Evolutionary conservation across 2,888 invertebrate species (phyloP).

Genomic region (Trilocha varians): DNA sequence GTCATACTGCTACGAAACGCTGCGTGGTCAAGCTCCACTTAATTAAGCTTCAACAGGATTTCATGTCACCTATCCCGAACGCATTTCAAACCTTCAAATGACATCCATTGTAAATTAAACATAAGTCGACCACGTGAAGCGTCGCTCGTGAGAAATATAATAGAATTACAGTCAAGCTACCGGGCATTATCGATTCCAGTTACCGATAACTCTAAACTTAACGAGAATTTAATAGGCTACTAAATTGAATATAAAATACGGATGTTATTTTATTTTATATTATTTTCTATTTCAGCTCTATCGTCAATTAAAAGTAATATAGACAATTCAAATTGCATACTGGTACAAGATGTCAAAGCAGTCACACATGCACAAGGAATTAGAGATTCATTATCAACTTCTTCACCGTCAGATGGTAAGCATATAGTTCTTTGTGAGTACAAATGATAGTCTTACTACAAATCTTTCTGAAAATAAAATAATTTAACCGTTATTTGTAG

Average conservation of each 20-base stretch:
- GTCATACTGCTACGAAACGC: conserved; percentile 61
- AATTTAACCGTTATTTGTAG: conserved; percentile 49
- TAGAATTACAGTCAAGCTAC: conserved; percentile 52
- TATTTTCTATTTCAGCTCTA: conserved; percentile 79
- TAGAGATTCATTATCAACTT: conserved; percentile 77
- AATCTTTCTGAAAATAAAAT: conserved; percentile 5
- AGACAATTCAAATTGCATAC: conserved; percentile 91
- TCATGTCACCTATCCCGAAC: conserved; percentile 50
- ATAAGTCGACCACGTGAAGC: conserved; percentile 28
- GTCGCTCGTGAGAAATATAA: conserved; percentile 41
- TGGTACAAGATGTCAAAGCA: conserved; percentile 91
- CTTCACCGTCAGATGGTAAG: conserved; percentile 64
- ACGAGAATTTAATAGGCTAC: conserved; percentile 43
- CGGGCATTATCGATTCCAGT: conserved; percentile 44
- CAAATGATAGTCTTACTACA: conserved; percentile 2
- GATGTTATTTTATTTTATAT: conserved; percentile 5
- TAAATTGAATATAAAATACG: conserved; percentile 7
- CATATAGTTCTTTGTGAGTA: background rate
- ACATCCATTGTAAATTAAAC: conserved; percentile 47
- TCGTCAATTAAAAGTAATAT: conserved; percentile 92
- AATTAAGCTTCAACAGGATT: conserved; percentile 66
- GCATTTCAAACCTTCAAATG: conserved; percentile 39
- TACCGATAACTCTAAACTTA: conserved; percentile 46
- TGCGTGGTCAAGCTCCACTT: conserved; percentile 53
- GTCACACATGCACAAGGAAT: conserved; percentile 90